Conservation (phyloP, 2,888 invertebrate genomes). For the Drosophila paranaensis region DNA sequence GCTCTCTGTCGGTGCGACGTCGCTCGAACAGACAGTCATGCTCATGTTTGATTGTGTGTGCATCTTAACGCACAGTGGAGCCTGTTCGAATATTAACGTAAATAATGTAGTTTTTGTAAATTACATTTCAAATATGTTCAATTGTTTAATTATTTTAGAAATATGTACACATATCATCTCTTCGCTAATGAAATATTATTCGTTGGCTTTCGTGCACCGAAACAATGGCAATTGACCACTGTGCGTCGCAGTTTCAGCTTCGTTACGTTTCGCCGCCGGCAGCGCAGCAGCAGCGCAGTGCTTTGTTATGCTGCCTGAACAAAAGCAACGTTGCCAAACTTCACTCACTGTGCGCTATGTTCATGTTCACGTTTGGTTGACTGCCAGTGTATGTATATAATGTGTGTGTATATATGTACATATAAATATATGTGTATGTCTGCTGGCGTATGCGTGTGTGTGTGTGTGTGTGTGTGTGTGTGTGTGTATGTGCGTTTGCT, state of each 20-base stretch:
- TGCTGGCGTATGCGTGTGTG: conserved; percentile 5
- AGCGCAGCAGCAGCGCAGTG: conserved; percentile 52
- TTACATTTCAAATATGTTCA: background rate
- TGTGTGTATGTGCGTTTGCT: conserved; percentile 58
- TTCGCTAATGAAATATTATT: background rate
- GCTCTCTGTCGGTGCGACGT: conserved; percentile 50
- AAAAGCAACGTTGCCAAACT: conserved; percentile 68
- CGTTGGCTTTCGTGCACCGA: background rate
- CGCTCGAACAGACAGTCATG: conserved; percentile 39
- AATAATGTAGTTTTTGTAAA: background rate
- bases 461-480: too few species aligned
- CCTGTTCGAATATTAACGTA: background rate
- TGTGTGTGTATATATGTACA: background rate
- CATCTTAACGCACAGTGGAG: conserved; percentile 31
- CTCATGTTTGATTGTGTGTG: conserved; percentile 38
- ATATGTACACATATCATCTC: background rate
- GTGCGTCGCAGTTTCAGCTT: conserved; percentile 37
- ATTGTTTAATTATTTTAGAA: background rate
- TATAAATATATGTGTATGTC: background rate
- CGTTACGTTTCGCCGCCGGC: conserved; percentile 66
- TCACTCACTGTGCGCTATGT: conserved; percentile 53
- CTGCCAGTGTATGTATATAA: conserved; percentile 22
- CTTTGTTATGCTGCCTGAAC: conserved; percentile 62
- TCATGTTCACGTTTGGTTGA: conserved; percentile 55
- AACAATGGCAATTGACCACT: conserved; percentile 20